Evolutionary conservation across 2,113 vertebrate species (phyloP).

Genomic region (Morone saxatilis): DNA sequence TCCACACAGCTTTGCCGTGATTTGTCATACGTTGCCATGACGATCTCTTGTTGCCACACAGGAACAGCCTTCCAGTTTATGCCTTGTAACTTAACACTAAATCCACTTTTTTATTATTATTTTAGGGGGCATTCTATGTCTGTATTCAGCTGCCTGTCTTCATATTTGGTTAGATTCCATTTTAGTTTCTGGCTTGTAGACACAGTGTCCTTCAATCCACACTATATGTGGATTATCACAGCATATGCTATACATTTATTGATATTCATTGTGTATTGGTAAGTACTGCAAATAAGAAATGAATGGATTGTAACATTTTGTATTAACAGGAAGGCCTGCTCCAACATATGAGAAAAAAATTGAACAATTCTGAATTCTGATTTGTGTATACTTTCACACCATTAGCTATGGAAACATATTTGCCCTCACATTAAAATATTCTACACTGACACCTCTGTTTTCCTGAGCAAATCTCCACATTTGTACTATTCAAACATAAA

Average conservation of each 20-base stretch:
- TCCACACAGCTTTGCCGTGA: background rate
- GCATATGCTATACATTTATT: background rate
- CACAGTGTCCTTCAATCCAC: too few species aligned
- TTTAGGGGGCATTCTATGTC: background rate
- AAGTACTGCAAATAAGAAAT: background rate
- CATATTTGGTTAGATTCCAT: background rate
- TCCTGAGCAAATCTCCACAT: conserved; percentile 1
- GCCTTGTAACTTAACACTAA: background rate
- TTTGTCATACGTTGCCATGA: background rate
- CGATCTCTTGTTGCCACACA: too few species aligned
- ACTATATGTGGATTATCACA: too few species aligned
- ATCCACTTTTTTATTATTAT: background rate
- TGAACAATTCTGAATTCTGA: background rate
- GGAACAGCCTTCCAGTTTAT: background rate
- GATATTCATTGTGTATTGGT: background rate
- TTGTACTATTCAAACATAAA: conserved; percentile 11
- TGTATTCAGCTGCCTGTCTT: background rate
- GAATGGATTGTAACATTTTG: background rate
- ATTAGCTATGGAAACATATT: background rate
- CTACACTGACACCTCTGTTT: conserved; percentile 17
- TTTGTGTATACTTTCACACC: background rate
- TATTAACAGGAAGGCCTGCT: background rate
- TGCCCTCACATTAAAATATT: background rate
- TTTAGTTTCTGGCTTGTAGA: background rate
- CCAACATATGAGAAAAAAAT: too few species aligned